Evolutionary conservation across 2,888 invertebrate genomes (phyloP), one percentile per base, ranked within the genome.

Genomic region (Cataglyphis cursor): DNA sequence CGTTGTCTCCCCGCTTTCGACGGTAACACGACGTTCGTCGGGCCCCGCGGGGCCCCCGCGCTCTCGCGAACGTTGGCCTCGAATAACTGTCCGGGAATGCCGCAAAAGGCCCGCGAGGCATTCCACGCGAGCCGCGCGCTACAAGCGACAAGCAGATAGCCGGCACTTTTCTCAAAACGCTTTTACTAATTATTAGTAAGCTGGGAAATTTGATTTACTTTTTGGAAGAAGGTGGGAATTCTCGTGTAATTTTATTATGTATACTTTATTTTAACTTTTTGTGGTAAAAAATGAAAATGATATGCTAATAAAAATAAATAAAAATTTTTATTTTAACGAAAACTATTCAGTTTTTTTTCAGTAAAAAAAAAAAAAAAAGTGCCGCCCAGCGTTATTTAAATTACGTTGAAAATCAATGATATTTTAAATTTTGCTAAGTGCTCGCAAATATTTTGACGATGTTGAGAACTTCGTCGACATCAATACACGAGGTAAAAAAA

Each of bases 21-120:
- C 41, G 88, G 81, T 86, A 85, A 87, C 88, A 84, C 85, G 76
- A 78, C 82, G 85, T 83, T 83, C 59, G 68, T 12, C 18, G 44
- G 59, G 18, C 31, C 31, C 31, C 31, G 6, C 31, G 35, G 35
- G 35, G 0, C 35, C 78, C 70, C 74, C 41, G 84, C 82, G 74
- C 62, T 73, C 85, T 87, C 89, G 91, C 89, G 91, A 91, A 85
- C 90, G 90, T 90, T 90, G 93, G 93, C 93, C 92, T 92, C 92
- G 93, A 91, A 90, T 93, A 93, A 92, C 92, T 92, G 92, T 90
- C 90, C 88, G 88, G 88, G 89, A 90, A 90, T 90, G 89, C 89
- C 85, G 89, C 87, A 87, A 88, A 88, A 90, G 85, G 78, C 85
- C 88, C 86, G 85, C 87, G 85, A 85, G 89, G 89, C 88, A 90